Conservation (phyloP, 2,113 vertebrate species). For the Cepphus grylle region DNA sequence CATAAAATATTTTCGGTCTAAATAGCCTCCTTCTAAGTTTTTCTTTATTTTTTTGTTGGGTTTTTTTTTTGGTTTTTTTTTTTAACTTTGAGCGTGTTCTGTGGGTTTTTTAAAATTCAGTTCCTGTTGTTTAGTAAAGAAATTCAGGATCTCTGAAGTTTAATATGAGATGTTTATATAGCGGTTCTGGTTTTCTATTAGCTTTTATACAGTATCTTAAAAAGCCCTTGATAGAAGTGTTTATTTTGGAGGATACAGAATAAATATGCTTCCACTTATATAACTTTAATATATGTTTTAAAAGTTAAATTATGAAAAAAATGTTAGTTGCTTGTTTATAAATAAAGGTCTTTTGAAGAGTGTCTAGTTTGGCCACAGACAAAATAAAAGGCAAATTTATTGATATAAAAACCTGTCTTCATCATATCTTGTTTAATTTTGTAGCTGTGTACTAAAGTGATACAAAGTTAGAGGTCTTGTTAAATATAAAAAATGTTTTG, state of each 20-base stretch:
- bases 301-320: constrained; percentile 68
- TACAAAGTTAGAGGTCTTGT: constrained; percentile 53
- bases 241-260: constrained; percentile 75
- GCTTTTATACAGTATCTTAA: constrained; percentile 74
- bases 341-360: constrained; percentile 64
- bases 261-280: constrained; percentile 70
- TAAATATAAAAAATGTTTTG: constrained; percentile 58
- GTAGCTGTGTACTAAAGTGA: constrained; percentile 49
- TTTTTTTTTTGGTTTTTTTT: not conserved
- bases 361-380: constrained; percentile 65
- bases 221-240: constrained; percentile 71
- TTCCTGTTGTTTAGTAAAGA: constrained; percentile 61
- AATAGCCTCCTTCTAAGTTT: constrained; percentile 41
- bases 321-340: constrained; percentile 66
- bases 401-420: constrained; percentile 54
- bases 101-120: not conserved
- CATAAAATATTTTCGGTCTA: constrained; percentile 61
- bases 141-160: constrained; percentile 69
- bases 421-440: constrained; percentile 55
- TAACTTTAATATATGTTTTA: constrained; percentile 75
- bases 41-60: constrained; percentile 13
- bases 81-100: constrained; percentile 36
- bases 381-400: constrained; percentile 62
- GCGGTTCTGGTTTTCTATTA: constrained; percentile 74
- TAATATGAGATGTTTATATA: constrained; percentile 76